These are phyloP conservation scores for Mungos mungo DNA, from an alignment of 2,113 vertebrate genomes.

Conservation along the genomic window DNA sequence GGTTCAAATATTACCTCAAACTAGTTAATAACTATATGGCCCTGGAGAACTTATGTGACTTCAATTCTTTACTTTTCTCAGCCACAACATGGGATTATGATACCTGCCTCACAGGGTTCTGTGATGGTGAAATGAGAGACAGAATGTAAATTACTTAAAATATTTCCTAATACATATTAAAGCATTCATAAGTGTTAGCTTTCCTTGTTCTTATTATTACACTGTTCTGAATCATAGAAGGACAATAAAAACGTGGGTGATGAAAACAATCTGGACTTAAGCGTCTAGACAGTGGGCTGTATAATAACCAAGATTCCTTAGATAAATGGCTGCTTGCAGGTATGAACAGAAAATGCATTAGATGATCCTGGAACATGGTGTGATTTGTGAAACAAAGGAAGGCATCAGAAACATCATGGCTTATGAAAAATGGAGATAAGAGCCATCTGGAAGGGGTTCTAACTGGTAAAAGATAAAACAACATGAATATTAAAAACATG, in stretches of 20 bases:
- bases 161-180: background rate
- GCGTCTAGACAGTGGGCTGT: background rate
- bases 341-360: background rate
- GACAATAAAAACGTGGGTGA: background rate
- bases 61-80: background rate
- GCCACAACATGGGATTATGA: background rate
- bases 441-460: background rate
- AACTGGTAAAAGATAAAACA: background rate
- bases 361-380: background rate
- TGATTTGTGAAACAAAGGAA: background rate
- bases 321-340: background rate
- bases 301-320: background rate
- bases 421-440: background rate
- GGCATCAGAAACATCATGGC: background rate
- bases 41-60: background rate
- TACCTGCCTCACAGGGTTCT: background rate
- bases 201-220: background rate
- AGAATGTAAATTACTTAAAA: background rate
- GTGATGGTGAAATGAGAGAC: background rate
- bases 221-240: background rate
- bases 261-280: background rate
- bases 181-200: background rate
- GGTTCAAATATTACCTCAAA: background rate
- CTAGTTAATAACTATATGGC: background rate
- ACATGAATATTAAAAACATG: background rate